Evolutionary conservation across 2,113 vertebrate genomes (phyloP).

Genomic region (Tursiops truncatus): DNA sequence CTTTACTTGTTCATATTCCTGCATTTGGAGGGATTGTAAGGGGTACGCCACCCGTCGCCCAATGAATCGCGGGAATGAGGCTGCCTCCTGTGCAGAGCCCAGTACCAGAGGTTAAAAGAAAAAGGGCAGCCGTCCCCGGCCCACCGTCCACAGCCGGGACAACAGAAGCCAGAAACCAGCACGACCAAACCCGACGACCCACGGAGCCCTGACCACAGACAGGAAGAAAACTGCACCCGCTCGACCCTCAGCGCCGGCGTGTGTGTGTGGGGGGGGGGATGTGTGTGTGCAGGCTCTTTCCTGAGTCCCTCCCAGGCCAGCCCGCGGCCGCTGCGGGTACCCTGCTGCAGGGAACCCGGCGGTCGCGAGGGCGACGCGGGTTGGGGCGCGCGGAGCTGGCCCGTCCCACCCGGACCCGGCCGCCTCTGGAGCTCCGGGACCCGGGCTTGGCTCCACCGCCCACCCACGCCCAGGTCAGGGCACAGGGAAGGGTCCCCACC

Average conservation of each 20-base stretch:
- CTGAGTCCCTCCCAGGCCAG: neutral
- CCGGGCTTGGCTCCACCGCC: neutral
- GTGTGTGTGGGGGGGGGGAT: no score
- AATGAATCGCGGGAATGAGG: rapidly evolving
- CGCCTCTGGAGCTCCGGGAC: rapidly evolving
- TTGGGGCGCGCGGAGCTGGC: rapidly evolving
- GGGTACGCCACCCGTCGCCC: neutral
- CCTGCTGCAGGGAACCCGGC: neutral
- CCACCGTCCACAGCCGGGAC: rapidly evolving
- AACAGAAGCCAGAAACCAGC: neutral
- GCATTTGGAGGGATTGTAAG: neutral
- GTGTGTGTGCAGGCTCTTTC: neutral
- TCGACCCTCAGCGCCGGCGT: neutral
- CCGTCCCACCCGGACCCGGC: neutral
- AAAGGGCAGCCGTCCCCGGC: neutral
- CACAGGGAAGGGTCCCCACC: neutral
- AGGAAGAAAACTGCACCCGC: neutral
- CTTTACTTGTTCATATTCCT: conserved; percentile 13
- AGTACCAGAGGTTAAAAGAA: neutral
- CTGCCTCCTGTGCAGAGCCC: neutral
- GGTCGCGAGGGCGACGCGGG: neutral
- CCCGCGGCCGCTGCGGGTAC: rapidly evolving
- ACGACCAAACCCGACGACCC: neutral
- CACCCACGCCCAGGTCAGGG: neutral
- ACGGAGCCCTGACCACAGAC: neutral